Base-by-base conservation (phyloP, 2,797 vertebrate genomes). In the Loriculus beryllinus region DNA sequence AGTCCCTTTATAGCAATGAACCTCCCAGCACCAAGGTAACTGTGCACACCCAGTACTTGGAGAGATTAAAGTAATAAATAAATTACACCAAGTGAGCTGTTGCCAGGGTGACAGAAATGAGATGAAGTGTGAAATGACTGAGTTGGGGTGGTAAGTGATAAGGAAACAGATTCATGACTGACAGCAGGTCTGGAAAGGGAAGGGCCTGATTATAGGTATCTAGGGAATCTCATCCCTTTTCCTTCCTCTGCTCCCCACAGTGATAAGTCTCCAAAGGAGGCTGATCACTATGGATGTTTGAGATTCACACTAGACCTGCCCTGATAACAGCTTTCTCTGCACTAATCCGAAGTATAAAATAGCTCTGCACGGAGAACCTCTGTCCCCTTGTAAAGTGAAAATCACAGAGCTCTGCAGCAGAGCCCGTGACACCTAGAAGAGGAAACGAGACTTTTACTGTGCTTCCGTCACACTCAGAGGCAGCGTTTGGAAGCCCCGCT, bases 61-160 rank as follows among this genome's bases (percentile, higher is more conserved):
- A 67, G 51, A 86, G 51, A 75, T 81, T 76, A 40, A 68, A 82
- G 81, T 87, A 91, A 82, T 56, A 80, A 88, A 93, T 57, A 80
- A 84, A 83, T 64, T 37, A 75, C 67, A 56, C 42, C 21, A 72
- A 87, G 52, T 62, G 81, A 90, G 86, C 70, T 62, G 84, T 93
- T 95, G 56, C 82, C 65, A 92, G 64, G 75, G 87, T 81, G 88
- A 95, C 47, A 52, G 90, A 60, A 90, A 92, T 20, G 69, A 95
- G 81, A 56, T 78, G 71, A 65, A 67, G 79, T 81, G 72, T 81
- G 90, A 91, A 92, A 90, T 60, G 88, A 63, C 48, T 87, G 85
- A 91, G 60, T 67, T 42, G 72, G 76, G 91, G 70, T 89, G 72
- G 68, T 67, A 67, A 67, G 56, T 77, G 84, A 47, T 62, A 68